Conservation (phyloP, 37 sponge, comb jelly and placozoan genomes). For the Geodia barretti region DNA sequence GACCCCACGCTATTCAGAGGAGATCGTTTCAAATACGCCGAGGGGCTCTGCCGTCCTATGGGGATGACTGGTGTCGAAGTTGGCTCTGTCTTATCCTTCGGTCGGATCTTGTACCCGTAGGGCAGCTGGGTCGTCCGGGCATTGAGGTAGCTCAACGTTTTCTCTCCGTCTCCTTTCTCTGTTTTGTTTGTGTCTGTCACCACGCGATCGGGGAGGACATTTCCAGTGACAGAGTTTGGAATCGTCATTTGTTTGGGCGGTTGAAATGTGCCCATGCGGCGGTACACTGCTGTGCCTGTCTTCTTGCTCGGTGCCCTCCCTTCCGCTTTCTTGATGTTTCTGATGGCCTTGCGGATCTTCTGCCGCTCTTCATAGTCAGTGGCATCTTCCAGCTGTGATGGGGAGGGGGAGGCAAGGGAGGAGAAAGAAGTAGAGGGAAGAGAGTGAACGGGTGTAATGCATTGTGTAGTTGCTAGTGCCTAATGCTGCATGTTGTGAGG, state of each 20-base stretch:
- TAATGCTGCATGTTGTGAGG: no score
- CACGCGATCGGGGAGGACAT: constrained; percentile 40
- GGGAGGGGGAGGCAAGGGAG: no score
- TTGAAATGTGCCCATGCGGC: constrained; percentile 68
- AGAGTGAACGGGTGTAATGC: no score
- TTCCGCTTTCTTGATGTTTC: constrained; percentile 46
- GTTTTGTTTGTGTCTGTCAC: constrained; percentile 16
- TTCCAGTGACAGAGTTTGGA: constrained; percentile 67
- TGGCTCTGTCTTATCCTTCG: not conserved
- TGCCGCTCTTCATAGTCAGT: constrained; percentile 67
- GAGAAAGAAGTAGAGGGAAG: no score
- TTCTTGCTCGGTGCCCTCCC: constrained; percentile 10
- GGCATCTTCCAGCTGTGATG: constrained; percentile 65
- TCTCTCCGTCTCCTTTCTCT: constrained; percentile 3
- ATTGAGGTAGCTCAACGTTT: constrained; percentile 39
- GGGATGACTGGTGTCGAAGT: not conserved
- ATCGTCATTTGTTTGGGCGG: constrained; percentile 53
- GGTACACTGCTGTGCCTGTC: constrained; percentile 44
- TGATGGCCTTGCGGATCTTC: constrained; percentile 52
- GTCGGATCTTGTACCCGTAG: not conserved
- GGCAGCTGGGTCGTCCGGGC: not conserved
- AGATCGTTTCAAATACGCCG: not conserved
- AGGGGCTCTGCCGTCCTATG: not conserved
- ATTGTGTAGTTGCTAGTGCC: no score
- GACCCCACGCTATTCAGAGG: not conserved